phyloP scores from a whole-genome alignment of 2,888 invertebrate genomes.

The Campoletis raptor region DNA sequence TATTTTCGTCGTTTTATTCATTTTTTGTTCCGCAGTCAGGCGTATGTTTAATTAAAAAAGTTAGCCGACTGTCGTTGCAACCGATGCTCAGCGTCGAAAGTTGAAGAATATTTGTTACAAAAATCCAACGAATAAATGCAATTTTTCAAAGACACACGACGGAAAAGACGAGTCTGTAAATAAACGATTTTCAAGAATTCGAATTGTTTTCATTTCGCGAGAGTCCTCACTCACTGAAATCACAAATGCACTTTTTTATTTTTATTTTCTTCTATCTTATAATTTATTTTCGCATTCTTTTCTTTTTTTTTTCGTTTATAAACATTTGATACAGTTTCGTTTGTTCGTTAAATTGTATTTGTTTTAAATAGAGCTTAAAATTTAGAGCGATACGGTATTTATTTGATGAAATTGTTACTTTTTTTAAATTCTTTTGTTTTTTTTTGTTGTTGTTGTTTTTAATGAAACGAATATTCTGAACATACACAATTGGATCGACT shows the following conservation, averaged over 20 bases:
- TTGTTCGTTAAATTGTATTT: constrained; percentile 66
- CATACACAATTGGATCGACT: constrained; percentile 76
- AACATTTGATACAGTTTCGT: constrained; percentile 83
- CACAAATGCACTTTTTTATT: not conserved
- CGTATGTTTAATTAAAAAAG: not conserved
- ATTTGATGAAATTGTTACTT: constrained; percentile 18
- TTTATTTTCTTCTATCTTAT: constrained; percentile 77
- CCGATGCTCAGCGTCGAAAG: constrained; percentile 15
- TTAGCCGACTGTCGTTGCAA: constrained; percentile 40
- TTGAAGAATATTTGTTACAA: constrained; percentile 3
- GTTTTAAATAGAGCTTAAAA: constrained; percentile 77
- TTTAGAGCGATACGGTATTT: constrained; percentile 79
- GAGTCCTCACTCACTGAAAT: not conserved
- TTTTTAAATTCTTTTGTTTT: not conserved
- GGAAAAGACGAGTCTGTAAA: constrained; percentile 62
- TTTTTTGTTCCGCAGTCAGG: not conserved
- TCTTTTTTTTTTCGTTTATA: constrained; percentile 80
- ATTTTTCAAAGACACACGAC: not conserved
- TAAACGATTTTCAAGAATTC: constrained; percentile 58
- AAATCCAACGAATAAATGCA: not conserved
- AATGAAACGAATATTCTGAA: constrained; percentile 79
- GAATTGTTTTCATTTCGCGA: constrained; percentile 8
- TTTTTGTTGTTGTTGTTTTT: constrained; percentile 78
- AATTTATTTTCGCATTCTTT: constrained; percentile 79
- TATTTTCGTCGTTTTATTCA: constrained; percentile 9